These are phyloP conservation scores for Drosophila longiperda DNA, from an alignment of 2,888 invertebrate species.

Conservation along the genomic window DNA sequence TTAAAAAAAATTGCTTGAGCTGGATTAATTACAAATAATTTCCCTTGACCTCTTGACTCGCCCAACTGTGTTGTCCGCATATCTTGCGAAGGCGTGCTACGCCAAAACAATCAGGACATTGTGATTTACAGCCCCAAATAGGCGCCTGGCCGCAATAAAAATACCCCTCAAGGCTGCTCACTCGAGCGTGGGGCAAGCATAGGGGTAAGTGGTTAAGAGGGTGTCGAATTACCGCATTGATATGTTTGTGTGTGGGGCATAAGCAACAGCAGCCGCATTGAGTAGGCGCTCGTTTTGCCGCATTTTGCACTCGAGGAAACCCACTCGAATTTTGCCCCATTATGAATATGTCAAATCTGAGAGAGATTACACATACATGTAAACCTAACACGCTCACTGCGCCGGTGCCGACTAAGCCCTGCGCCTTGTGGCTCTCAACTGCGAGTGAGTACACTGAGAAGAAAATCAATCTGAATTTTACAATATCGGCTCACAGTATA, in stretches of 20 bases:
- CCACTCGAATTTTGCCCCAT: constrained; percentile 50
- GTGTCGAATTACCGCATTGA: constrained; percentile 58
- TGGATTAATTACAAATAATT: background rate
- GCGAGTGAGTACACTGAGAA: constrained; percentile 1
- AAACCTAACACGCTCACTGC: constrained; percentile 44
- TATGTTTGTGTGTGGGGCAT: constrained; percentile 35
- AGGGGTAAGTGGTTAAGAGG: background rate
- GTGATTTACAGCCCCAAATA: constrained; percentile 53
- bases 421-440: constrained; percentile 50
- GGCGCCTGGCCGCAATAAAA: constrained; percentile 56
- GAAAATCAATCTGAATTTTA: background rate
- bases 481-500: background rate
- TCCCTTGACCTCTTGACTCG: background rate
- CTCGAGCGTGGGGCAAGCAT: background rate
- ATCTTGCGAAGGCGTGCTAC: constrained; percentile 13
- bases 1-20: background rate
- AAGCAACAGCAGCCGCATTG: constrained; percentile 1
- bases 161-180: constrained; percentile 16
- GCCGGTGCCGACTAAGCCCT: constrained; percentile 63
- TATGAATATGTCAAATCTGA: constrained; percentile 52
- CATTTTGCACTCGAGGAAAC: constrained; percentile 40
- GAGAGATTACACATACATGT: constrained; percentile 23
- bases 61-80: background rate
- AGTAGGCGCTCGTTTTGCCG: constrained; percentile 15
- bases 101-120: constrained; percentile 31